Evolutionary conservation across 2,888 invertebrate genomes (phyloP), one percentile per base, ranked within the genome.

Genomic region (Linnaemya vulpina): DNA sequence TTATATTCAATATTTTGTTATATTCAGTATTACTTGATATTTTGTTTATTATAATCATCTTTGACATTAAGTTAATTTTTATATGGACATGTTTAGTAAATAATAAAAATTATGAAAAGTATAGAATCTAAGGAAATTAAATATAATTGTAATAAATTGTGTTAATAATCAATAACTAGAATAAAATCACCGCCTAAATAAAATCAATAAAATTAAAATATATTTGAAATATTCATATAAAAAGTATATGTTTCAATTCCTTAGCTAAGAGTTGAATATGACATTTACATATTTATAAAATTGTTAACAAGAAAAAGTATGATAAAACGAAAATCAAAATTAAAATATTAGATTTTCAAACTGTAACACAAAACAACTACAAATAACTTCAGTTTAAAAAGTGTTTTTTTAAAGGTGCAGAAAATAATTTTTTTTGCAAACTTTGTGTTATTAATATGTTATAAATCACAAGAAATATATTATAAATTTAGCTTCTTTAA

Each of bases 191-290:
- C 73, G 71, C 77, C 67, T 83, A 73, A 49, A 76, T 60, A 58
- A 83, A 77, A 73, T 22, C 70, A 82, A 76, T 82, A 76, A 82
- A 75, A 62, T 25, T 62, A 73, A 80, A 68, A 80, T 60, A 17
- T 17, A 60, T 60, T 68, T 43, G 58, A 43, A 81, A 63, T 81
- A 81, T 81, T 75, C 22, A 81, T 60, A 62, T 81, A 70, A 20
- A 63, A 53, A 70, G 55, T 43, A 3, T 40, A 11, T 35, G 30
- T 82, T 55, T 76, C 71, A 58, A 55, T 63, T n/a, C 7, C 15
- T 43, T 43, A 9, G 43, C 30, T 30, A 2, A 30, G 30, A 30
- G 3, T 30, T 2, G 30, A 2, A 30, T 30, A 30, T 30, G 3
- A 30, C 30, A 30, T n/a, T n/a, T n/a, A n/a, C n/a, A n/a, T n/a